These are phyloP conservation scores for Proteles cristata DNA, from an alignment of 2,113 vertebrate genomes.

Conservation along the genomic window DNA sequence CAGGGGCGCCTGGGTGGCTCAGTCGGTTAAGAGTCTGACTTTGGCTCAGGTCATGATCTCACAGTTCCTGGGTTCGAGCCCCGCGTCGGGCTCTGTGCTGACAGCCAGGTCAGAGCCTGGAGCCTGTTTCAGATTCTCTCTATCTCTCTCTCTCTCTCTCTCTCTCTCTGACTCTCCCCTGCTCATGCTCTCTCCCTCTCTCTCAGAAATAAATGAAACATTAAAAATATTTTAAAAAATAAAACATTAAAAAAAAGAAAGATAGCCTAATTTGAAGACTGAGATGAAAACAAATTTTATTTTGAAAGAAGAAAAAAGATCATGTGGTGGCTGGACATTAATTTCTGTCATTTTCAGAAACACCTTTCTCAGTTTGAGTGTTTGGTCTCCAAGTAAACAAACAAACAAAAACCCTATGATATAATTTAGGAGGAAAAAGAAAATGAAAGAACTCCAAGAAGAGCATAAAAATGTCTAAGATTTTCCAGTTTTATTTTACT, in stretches of 20 bases:
- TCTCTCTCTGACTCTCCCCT: too few relatives aligned
- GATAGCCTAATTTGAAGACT: neutral
- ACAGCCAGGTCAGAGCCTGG: too few relatives aligned
- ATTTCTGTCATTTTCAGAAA: neutral
- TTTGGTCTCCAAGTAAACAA: neutral
- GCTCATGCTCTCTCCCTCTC: too few relatives aligned
- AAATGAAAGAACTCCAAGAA: neutral
- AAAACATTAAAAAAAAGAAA: neutral
- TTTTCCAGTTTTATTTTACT: neutral
- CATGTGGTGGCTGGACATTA: neutral
- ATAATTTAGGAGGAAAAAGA: neutral
- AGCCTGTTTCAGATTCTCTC: too few relatives aligned
- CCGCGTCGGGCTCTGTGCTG: too few relatives aligned
- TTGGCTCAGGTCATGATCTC: too few relatives aligned
- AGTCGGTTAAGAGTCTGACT: too few relatives aligned
- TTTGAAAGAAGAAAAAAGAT: neutral
- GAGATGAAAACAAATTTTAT: neutral
- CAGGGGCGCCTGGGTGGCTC: too few relatives aligned
- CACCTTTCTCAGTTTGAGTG: neutral
- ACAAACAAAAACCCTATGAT: neutral
- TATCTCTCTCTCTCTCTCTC: too few relatives aligned
- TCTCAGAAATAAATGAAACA: too few relatives aligned
- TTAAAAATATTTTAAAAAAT: too few relatives aligned
- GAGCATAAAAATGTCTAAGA: neutral
- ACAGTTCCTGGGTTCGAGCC: too few relatives aligned